A percentile compares a stretch with the other conserved stretches of the same genome.
phyloP scores from a whole-genome alignment of 1,140 invertebrate genomes.

The Platyura marginata region DNA sequence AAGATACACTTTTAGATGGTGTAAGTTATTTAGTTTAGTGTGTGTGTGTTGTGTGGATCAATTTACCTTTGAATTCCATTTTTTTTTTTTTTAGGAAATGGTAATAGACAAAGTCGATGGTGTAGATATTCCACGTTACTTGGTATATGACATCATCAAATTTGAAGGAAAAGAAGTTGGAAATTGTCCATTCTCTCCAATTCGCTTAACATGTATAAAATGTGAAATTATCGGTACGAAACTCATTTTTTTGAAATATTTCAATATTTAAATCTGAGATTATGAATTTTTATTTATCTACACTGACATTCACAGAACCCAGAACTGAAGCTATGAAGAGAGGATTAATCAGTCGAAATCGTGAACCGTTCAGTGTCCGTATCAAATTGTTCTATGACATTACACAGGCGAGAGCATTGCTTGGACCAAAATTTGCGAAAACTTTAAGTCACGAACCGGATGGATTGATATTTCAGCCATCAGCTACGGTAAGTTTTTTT shows the following conservation, averaged over 20 bases:
- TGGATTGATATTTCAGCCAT: constrained; percentile 94
- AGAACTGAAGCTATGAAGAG: constrained; percentile 53
- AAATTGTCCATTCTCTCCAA: constrained; percentile 53
- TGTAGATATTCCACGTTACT: constrained; percentile 61
- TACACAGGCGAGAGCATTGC: constrained; percentile 40
- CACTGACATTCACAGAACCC: constrained; percentile 28
- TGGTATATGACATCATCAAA: constrained; percentile 90
- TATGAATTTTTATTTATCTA: too few relatives aligned
- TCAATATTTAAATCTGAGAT: too few relatives aligned
- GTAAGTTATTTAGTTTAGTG: too few relatives aligned
- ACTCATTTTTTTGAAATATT: too few relatives aligned
- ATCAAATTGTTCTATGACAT: constrained; percentile 83
- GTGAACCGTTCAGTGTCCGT: constrained; percentile 76
- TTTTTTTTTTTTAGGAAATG: constrained; percentile 54
- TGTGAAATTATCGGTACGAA: constrained; percentile 40
- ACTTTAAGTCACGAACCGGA: constrained; percentile 87
- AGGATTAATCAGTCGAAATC: constrained; percentile 50
- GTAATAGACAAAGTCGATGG: constrained; percentile 73
- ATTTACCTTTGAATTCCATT: constrained; percentile 5
- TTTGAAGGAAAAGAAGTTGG: constrained; percentile 66
- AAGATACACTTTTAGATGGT: constrained; percentile 82
- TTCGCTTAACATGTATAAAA: constrained; percentile 60
- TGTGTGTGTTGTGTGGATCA: too few relatives aligned
- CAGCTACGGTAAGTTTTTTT: constrained; percentile 43
- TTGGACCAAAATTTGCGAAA: constrained; percentile 73